phyloP scores from a whole-genome alignment of 2,113 vertebrate species.

The Silurus glanis region DNA sequence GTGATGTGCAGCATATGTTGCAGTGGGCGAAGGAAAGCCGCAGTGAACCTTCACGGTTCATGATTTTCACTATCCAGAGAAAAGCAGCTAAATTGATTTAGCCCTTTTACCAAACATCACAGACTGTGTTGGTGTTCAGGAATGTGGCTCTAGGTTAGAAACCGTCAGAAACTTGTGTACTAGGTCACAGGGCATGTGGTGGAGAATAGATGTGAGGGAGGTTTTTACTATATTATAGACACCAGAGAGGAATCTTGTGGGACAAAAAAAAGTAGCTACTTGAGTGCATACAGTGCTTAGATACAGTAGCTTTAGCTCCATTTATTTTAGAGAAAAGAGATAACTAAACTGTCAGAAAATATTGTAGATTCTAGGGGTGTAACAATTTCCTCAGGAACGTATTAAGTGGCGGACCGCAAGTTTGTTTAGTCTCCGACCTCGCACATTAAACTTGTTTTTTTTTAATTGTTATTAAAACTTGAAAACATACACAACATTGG shows the following conservation, averaged over 20 bases:
- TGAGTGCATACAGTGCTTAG: not conserved
- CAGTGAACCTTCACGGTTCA: not conserved
- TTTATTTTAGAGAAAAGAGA: not conserved
- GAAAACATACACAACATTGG: too few species aligned
- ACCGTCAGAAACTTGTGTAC: not conserved
- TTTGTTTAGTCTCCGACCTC: too few species aligned
- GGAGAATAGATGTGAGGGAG: not conserved
- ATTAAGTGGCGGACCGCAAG: too few species aligned
- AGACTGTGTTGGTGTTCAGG: not conserved
- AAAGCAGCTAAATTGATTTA: not conserved
- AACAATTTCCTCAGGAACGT: too few species aligned
- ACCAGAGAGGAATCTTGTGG: not conserved
- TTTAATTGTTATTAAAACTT: too few species aligned
- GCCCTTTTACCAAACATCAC: too few species aligned
- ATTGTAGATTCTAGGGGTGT: not conserved
- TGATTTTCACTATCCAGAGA: not conserved
- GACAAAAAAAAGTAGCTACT: not conserved
- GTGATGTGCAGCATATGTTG: not conserved
- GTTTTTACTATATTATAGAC: not conserved
- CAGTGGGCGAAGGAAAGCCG: not conserved
- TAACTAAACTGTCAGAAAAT: not conserved
- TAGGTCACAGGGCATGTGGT: not conserved
- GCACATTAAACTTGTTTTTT: too few species aligned
- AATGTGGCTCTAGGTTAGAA: not conserved
- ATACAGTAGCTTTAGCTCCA: not conserved